Percentiles rank a stretch among this genome's conserved stretches.
These are phyloP conservation scores for Strix aluco DNA, from an alignment of 2,113 vertebrate genomes.

Conservation along the genomic window DNA sequence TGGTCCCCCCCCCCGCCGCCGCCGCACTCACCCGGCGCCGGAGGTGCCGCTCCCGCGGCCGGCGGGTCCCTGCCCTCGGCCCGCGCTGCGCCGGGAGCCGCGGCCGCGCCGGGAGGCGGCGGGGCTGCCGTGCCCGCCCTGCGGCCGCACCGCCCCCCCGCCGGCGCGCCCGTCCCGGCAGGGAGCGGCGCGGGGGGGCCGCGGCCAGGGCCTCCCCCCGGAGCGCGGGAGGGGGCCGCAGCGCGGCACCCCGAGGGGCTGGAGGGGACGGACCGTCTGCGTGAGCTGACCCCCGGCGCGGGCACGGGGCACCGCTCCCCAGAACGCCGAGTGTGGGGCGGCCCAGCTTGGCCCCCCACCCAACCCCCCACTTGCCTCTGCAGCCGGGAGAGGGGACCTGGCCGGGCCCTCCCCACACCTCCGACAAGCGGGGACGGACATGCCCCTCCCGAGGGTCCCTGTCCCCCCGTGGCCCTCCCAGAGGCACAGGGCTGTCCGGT, in stretches of 20 bases:
- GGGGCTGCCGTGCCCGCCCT: not conserved
- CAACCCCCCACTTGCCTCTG: not conserved
- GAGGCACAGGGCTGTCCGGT: not conserved
- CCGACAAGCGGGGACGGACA: rapidly evolving
- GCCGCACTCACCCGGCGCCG: not conserved
- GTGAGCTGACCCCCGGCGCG: not conserved
- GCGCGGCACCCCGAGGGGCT: not conserved
- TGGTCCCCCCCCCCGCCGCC: not conserved
- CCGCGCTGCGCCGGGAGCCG: not conserved
- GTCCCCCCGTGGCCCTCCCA: not conserved
- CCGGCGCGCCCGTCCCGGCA: not conserved
- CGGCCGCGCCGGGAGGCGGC: not conserved
- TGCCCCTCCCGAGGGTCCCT: not conserved
- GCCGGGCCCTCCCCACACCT: not conserved
- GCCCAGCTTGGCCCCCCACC: too few species aligned
- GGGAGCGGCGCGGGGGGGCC: not conserved
- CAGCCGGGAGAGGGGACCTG: not conserved
- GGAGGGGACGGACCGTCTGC: not conserved
- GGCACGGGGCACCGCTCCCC: not conserved
- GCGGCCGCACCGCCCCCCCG: not conserved
- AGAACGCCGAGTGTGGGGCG: not conserved
- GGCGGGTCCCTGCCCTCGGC: not conserved
- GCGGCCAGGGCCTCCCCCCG: not conserved
- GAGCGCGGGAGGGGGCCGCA: not conserved
- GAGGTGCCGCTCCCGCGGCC: not conserved